These are phyloP conservation scores for Allolobophora icterica DNA, from an alignment of 2,888 invertebrate genomes.

Conservation along the genomic window DNA sequence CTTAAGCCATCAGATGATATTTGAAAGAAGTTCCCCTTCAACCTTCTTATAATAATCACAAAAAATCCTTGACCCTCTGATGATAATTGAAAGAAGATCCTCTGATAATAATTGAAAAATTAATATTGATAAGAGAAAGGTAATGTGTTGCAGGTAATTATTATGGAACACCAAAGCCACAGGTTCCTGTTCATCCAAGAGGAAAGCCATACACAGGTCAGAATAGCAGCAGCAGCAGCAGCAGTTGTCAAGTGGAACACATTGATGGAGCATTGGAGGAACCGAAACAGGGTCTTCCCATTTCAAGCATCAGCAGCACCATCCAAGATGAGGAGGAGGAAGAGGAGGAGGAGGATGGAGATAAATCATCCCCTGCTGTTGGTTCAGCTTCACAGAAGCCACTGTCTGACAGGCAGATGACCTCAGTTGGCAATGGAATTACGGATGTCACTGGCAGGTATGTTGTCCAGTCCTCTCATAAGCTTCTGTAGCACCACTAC, in stretches of 20 bases:
- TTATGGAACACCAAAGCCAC: conserved; percentile 39
- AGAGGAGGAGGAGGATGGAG: background rate
- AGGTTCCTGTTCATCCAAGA: background rate
- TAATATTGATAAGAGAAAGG: too few relatives aligned
- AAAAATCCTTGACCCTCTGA: too few relatives aligned
- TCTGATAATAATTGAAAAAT: too few relatives aligned
- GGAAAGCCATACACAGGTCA: conserved; percentile 10
- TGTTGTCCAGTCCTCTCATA: background rate
- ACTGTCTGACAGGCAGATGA: background rate
- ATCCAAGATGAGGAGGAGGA: background rate
- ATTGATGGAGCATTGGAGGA: background rate
- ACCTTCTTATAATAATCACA: too few relatives aligned
- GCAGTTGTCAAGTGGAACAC: background rate
- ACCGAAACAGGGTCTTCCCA: background rate
- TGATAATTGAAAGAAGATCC: too few relatives aligned
- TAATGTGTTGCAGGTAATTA: conserved; percentile 34
- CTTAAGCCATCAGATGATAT: too few relatives aligned
- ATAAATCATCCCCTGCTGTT: background rate
- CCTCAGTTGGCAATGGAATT: background rate
- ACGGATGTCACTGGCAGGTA: background rate
- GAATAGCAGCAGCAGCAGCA: background rate
- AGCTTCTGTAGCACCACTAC: background rate
- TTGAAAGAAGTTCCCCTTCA: too few relatives aligned
- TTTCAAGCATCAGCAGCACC: background rate
- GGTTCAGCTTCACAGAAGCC: background rate